Base-by-base conservation (phyloP, 2,113 vertebrate species). In the Malurus cyaneus region DNA sequence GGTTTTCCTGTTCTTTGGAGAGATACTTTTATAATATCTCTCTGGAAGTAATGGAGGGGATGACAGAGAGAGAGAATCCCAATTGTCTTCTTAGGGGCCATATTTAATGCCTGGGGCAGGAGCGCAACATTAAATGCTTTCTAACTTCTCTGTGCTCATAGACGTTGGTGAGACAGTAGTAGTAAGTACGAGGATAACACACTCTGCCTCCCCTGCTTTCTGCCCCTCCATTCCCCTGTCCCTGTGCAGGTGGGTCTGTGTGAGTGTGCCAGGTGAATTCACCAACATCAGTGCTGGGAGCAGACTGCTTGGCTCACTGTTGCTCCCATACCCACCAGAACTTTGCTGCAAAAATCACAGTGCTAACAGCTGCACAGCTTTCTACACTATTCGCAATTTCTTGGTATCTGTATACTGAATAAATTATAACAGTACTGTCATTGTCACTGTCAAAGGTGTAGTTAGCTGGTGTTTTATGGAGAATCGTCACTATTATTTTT, bases 81-180 rank as follows among this genome's bases (percentile, higher is more conserved):
- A 53, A 12, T 14, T 65, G 50, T 67, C 41, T 57, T 76, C 41
- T 60, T 36, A 46, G 19, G 36, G 79, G 57, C 26, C 3, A 1
- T 11, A 66, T 17, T 12, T 1, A 1, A 18, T 29, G 41, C 26
- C 54, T 46, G 31, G 12, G 31, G 21, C 34, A 65, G 3, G 24
- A 65, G 42, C 1, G 0, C 19, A 46, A 57, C 6, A 86, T 44
- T 34, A 32, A 64, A 62, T 39, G 50, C 8, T 62, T 50, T 49
- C 23, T 24, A 26, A 86, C 18, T 19, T 83, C 57, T 79, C 71
- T 54, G 31, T 65, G 25, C 20, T 65, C 54, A 42, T 3, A 65
- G 66, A 61, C 1, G 0, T 5, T 32, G 11, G 34, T 0, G 0
- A 78, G 15, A 21, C 20, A 78, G 34, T 34, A 42, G 6, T 17